Conservation (phyloP, 2,888 invertebrate species). For the Caenorhabditis virilis region DNA sequence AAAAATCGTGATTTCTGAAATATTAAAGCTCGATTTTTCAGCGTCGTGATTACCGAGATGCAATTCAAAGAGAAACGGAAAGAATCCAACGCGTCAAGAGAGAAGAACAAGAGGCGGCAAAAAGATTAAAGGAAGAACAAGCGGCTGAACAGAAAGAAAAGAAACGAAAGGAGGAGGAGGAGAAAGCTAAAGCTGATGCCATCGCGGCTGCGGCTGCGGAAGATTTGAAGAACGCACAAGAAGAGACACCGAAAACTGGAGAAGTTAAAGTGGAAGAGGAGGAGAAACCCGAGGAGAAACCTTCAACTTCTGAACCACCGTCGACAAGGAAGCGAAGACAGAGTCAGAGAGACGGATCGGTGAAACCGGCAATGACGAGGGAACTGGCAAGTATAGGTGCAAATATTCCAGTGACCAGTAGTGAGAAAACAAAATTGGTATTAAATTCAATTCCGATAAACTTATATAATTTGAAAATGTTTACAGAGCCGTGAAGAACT, state of each 20-base stretch:
- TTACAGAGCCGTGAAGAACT: conserved; percentile 14
- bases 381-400: too few species aligned
- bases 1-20: too few species aligned
- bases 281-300: not conserved
- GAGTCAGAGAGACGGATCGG: too few species aligned
- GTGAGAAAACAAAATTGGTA: not conserved
- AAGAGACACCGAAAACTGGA: not conserved
- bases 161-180: not conserved
- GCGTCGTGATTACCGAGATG: too few species aligned
- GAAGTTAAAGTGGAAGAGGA: not conserved
- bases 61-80: too few species aligned
- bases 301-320: not conserved
- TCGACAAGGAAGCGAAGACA: not conserved
- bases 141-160: not conserved
- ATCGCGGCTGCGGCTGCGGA: conserved; percentile 9
- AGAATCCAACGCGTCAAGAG: too few species aligned
- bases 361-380: too few species aligned
- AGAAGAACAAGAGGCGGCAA: too few species aligned
- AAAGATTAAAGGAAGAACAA: not conserved
- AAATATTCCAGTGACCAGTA: too few species aligned
- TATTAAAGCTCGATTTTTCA: too few species aligned
- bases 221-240: conserved; percentile 6
- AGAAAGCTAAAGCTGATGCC: not conserved
- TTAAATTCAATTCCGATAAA: not conserved
- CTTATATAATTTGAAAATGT: too few species aligned